A percentile compares a stretch with the other conserved stretches of the same genome.
Conservation (phyloP, 2,797 vertebrate species). For the Microchirus variegatus region DNA sequence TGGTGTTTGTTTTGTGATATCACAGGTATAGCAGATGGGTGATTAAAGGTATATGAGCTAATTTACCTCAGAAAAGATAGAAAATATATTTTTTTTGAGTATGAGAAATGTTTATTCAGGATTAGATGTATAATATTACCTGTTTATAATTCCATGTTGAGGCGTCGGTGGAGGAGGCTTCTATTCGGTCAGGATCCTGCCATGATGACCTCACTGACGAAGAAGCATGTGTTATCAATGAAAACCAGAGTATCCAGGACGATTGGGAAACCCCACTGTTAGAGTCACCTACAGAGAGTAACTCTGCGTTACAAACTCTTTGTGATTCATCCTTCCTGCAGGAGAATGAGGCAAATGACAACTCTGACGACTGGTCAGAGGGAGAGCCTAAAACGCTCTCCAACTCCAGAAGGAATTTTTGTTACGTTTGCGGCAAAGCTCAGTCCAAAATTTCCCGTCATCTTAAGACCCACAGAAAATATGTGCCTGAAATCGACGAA, state of each 20-base stretch:
- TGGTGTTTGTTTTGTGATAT: too few species aligned
- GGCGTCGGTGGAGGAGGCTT: constrained; percentile 1
- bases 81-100: too few species aligned
- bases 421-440: constrained; percentile 58
- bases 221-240: neutral
- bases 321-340: neutral
- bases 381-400: neutral
- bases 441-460: constrained; percentile 57
- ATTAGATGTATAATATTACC: neutral
- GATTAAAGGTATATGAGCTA: too few species aligned
- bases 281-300: neutral
- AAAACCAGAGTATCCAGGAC: too few species aligned
- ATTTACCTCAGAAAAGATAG: too few species aligned
- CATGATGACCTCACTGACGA: constrained; percentile 17
- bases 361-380: constrained; percentile 10
- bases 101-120: neutral
- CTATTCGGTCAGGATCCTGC: constrained; percentile 15
- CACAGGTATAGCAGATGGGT: too few species aligned
- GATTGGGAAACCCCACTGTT: neutral
- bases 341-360: neutral
- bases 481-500: constrained; percentile 50
- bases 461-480: constrained; percentile 43
- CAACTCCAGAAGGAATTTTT: constrained; percentile 43
- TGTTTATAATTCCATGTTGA: constrained; percentile 32
- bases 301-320: neutral